phyloP scores from a whole-genome alignment of 2,888 invertebrate genomes.

The Callyntrura guangdongensis region DNA sequence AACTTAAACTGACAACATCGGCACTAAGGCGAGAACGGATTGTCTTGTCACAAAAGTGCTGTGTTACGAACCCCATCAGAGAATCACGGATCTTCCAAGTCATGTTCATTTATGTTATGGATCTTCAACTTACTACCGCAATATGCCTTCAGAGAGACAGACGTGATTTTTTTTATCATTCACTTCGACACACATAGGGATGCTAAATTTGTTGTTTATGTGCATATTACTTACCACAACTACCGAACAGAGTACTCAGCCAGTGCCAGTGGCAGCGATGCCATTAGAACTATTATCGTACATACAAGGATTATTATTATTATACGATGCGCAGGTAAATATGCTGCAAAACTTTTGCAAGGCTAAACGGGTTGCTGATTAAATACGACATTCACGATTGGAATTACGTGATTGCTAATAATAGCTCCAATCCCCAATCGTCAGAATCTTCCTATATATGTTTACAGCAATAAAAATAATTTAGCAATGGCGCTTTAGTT shows the following conservation, averaged over 20 bases:
- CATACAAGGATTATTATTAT: neutral
- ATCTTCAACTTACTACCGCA: neutral
- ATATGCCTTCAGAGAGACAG: neutral
- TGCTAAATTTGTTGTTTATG: neutral
- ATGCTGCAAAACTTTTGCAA: neutral
- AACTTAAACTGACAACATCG: constrained; percentile 31
- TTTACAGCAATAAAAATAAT: too few relatives aligned
- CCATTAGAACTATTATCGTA: neutral
- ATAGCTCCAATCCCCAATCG: constrained; percentile 34
- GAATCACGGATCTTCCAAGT: constrained; percentile 26
- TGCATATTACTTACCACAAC: constrained; percentile 3
- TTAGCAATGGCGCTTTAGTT: too few relatives aligned
- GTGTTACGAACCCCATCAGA: neutral
- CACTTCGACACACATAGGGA: neutral
- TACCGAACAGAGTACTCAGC: neutral
- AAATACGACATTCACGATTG: constrained; percentile 43
- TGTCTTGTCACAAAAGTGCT: neutral
- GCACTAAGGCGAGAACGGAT: neutral
- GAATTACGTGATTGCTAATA: constrained; percentile 77
- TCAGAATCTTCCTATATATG: neutral
- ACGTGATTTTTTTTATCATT: neutral
- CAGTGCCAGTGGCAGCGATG: neutral
- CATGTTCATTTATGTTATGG: neutral
- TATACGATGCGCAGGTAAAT: neutral
- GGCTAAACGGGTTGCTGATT: neutral